These are phyloP conservation scores for Pollenia angustigena DNA, from an alignment of 2,888 invertebrate genomes.

Conservation along the genomic window DNA sequence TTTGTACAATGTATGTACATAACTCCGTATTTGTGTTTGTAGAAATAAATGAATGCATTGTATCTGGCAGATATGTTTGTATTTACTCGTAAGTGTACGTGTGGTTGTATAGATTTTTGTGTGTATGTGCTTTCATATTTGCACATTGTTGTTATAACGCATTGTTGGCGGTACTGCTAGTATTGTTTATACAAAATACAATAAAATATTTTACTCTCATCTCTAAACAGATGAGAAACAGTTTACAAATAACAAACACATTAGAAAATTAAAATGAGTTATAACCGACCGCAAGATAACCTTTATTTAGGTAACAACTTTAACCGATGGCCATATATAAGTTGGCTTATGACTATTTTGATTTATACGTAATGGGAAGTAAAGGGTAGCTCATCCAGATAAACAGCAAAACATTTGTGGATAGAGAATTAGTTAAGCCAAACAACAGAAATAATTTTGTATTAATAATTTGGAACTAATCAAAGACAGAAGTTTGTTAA, in stretches of 20 bases:
- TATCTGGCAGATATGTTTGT: slow-evolving; percentile 5
- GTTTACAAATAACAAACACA: slow-evolving; percentile 1
- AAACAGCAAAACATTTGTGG: background rate
- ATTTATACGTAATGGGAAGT: background rate
- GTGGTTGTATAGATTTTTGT: background rate
- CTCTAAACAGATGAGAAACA: background rate
- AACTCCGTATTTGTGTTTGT: background rate
- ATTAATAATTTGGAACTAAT: background rate
- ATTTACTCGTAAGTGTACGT: too few relatives aligned
- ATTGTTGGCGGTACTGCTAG: slow-evolving; percentile 22
- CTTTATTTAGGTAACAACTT: slow-evolving; percentile 15
- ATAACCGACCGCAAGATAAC: slow-evolving; percentile 29
- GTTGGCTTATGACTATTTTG: background rate
- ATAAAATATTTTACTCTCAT: slow-evolving; percentile 16
- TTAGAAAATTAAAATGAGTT: slow-evolving; percentile 30
- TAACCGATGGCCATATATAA: slow-evolving; percentile 1
- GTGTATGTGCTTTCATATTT: background rate
- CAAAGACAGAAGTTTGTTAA: too few relatives aligned
- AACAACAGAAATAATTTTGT: background rate
- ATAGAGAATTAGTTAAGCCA: background rate
- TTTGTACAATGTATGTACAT: background rate
- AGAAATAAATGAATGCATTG: slow-evolving; percentile 3
- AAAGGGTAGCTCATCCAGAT: background rate
- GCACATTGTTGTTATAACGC: slow-evolving; percentile 42
- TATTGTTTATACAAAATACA: slow-evolving; percentile 22